Evolutionary conservation across 2,888 invertebrate genomes (phyloP).

Genomic region (Adineta ricciae): DNA sequence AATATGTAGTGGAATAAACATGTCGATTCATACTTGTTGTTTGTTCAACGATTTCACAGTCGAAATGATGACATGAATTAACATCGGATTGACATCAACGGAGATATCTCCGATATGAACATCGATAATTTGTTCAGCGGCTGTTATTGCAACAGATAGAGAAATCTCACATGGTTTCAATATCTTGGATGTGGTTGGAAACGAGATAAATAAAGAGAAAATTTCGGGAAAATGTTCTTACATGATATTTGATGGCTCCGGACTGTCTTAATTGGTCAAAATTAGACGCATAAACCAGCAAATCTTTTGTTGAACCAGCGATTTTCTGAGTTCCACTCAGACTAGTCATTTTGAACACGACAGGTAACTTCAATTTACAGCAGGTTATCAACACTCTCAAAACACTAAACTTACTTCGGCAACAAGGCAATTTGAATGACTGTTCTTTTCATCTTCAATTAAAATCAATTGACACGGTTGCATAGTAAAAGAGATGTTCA

Average conservation of each 20-base stretch:
- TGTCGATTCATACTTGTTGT: conserved; percentile 45
- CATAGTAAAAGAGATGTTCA: neutral
- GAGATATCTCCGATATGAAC: conserved; percentile 66
- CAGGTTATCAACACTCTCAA: too few species aligned
- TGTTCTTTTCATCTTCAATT: conserved; percentile 66
- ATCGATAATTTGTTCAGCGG: conserved; percentile 71
- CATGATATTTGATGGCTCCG: conserved; percentile 45
- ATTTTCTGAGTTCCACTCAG: conserved; percentile 18
- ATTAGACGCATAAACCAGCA: conserved; percentile 24
- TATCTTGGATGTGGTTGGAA: too few species aligned
- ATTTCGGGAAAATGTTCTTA: too few species aligned
- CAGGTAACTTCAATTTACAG: neutral
- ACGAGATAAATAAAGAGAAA: too few species aligned
- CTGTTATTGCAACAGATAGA: conserved; percentile 37
- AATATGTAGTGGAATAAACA: too few species aligned
- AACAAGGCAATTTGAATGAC: conserved; percentile 69
- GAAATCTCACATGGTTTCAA: too few species aligned
- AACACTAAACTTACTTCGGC: conserved; percentile 55
- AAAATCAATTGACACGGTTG: conserved; percentile 62
- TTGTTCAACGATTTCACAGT: conserved; percentile 58
- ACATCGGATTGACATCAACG: conserved; percentile 74
- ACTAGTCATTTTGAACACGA: neutral
- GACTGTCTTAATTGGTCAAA: neutral
- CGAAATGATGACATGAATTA: conserved; percentile 72
- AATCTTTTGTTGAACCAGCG: neutral